Evolutionary conservation across 1,140 invertebrate species (phyloP).

Genomic region (Atopsyche davidsoni): DNA sequence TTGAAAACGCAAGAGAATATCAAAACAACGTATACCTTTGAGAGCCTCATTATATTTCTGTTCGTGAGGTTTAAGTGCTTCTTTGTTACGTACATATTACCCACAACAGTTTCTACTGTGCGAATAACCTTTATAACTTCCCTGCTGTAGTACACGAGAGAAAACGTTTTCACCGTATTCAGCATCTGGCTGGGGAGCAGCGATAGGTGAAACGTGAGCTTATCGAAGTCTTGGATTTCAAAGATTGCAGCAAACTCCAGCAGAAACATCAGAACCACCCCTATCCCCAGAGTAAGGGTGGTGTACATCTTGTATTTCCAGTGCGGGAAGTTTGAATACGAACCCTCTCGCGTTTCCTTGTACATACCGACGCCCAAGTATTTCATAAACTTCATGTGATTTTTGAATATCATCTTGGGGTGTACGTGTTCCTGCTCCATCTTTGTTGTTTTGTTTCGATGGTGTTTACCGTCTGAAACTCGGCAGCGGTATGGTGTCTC

Average conservation of each 20-base stretch:
- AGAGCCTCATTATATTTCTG: background rate
- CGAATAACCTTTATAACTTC: background rate
- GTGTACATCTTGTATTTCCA: conserved; percentile 2
- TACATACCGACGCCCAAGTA: conserved; percentile 3
- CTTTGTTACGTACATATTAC: background rate
- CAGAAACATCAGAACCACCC: background rate
- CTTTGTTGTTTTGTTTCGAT: too few relatives aligned
- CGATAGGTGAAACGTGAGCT: background rate
- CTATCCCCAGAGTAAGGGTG: background rate
- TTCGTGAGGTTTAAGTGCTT: background rate
- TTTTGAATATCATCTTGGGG: background rate
- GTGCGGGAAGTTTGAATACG: background rate
- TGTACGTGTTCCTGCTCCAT: too few relatives aligned
- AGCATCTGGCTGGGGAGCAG: background rate
- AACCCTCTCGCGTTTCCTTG: background rate
- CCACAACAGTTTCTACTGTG: background rate
- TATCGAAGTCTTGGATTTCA: conserved; percentile 1
- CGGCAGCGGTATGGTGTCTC: too few relatives aligned
- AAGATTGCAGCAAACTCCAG: conserved; percentile 2
- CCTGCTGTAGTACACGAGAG: conserved; percentile 2
- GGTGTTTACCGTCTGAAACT: too few relatives aligned
- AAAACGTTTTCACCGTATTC: background rate
- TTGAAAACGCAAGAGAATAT: background rate
- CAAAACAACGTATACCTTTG: background rate
- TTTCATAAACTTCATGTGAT: background rate